phyloP scores from a whole-genome alignment of 2,113 vertebrate genomes.

The Shinisaurus crocodilurus region DNA sequence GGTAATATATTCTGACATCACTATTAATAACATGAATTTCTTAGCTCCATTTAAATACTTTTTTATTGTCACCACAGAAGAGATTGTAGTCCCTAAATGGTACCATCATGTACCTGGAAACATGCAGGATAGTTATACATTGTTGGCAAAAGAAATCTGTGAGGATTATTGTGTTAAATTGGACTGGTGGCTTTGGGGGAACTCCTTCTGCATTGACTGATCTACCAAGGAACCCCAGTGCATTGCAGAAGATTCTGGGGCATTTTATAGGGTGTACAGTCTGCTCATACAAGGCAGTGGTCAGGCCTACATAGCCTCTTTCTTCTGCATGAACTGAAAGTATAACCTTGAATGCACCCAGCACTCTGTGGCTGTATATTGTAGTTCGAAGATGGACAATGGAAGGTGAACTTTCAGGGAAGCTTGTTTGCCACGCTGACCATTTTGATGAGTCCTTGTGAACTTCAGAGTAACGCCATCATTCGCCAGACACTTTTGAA shows the following conservation, averaged over 20 bases:
- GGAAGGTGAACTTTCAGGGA: background rate
- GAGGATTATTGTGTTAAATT: background rate
- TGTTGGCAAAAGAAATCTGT: background rate
- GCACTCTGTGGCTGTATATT: background rate
- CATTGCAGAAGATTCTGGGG: background rate
- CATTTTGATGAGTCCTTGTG: background rate
- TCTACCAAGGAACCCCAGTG: background rate
- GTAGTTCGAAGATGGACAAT: background rate
- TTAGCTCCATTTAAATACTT: background rate
- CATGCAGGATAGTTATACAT: background rate
- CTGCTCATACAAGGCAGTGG: background rate
- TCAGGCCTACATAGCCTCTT: background rate
- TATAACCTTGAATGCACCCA: background rate
- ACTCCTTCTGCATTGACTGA: background rate
- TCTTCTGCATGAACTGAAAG: background rate
- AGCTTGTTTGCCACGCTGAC: background rate
- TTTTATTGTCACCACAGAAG: background rate
- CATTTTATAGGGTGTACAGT: too few relatives aligned
- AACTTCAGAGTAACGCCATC: background rate
- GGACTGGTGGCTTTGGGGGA: background rate
- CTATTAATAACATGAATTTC: background rate
- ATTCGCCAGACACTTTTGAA: background rate
- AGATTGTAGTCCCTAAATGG: background rate
- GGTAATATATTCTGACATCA: conserved; percentile 10
- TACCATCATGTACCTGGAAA: background rate